A percentile compares a stretch with the other conserved stretches of the same genome.
These are phyloP conservation scores for Cromileptes altivelis DNA, from an alignment of 2,113 vertebrate species.

Conservation along the genomic window DNA sequence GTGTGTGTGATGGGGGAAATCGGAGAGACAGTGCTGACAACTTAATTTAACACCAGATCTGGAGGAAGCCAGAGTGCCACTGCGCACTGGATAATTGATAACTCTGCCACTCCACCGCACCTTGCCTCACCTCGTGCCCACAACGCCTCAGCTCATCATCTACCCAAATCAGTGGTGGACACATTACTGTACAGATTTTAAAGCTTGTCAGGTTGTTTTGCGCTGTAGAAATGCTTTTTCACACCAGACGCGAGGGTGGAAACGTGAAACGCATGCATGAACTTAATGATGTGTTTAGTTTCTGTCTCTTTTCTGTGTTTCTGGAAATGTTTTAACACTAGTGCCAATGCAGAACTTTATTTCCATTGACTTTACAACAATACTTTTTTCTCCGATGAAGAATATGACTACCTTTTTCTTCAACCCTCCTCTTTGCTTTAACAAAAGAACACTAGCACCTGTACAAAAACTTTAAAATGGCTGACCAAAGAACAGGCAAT, in stretches of 20 bases:
- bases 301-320: not conserved
- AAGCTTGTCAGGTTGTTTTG: slow-evolving; percentile 32
- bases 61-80: slow-evolving; percentile 84
- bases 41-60: slow-evolving; percentile 88
- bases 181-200: slow-evolving; percentile 37
- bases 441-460: not conserved
- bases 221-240: slow-evolving; percentile 5
- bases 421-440: not conserved
- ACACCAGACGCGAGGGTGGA: not conserved
- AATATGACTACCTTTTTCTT: not conserved
- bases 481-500: slow-evolving; percentile 25
- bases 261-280: not conserved
- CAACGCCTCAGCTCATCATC: slow-evolving; percentile 48
- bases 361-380: not conserved
- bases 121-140: slow-evolving; percentile 57
- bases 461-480: not conserved
- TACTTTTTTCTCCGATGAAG: not conserved
- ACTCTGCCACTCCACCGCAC: slow-evolving; percentile 70
- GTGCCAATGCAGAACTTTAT: not conserved
- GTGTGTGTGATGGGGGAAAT: slow-evolving; percentile 84
- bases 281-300: not conserved
- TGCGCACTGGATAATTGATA: slow-evolving; percentile 87
- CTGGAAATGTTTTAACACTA: not conserved
- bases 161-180: slow-evolving; percentile 45
- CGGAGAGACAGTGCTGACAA: slow-evolving; percentile 87